A percentile compares a stretch with the other conserved stretches of the same genome.
Conservation (phyloP, 2,113 vertebrate genomes). For the Nothoprocta pentlandii region DNA sequence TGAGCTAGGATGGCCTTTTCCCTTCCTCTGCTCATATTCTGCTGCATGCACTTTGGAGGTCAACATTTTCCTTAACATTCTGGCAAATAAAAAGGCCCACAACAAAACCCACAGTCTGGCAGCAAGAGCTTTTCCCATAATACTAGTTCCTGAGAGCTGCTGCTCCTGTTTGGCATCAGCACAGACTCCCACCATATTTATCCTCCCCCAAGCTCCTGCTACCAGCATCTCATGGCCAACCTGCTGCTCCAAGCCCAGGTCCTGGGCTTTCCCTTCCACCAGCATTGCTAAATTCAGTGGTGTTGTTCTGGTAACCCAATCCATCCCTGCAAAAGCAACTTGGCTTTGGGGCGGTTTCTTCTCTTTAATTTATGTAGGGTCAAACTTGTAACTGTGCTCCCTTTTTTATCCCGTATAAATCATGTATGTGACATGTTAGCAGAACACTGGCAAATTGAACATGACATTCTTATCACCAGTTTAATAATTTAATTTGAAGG, state of each 20-base stretch:
- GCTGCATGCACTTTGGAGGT: neutral
- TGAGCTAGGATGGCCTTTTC: neutral
- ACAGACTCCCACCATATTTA: neutral
- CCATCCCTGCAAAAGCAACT: neutral
- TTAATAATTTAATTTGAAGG: conserved; percentile 16
- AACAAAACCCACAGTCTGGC: neutral
- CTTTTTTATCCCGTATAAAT: conserved; percentile 38
- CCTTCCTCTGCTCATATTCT: neutral
- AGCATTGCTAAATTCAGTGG: neutral
- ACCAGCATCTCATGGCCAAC: neutral
- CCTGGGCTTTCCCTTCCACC: neutral
- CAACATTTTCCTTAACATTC: neutral
- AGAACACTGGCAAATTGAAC: conserved; percentile 25
- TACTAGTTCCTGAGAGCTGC: neutral
- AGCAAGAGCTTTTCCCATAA: neutral
- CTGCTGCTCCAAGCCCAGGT: neutral
- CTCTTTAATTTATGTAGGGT: conserved; percentile 31
- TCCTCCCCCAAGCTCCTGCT: neutral
- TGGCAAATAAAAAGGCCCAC: neutral
- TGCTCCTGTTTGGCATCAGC: neutral
- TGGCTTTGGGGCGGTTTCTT: neutral
- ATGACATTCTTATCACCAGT: conserved; percentile 21
- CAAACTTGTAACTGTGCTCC: conserved; percentile 8
- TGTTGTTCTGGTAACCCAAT: conserved; percentile 1
- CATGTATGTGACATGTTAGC: conserved; percentile 8